Evolutionary conservation across 2,113 vertebrate species (phyloP), one percentile per base, ranked within the genome.

Genomic region (Campylorhamphus procurvoides): DNA sequence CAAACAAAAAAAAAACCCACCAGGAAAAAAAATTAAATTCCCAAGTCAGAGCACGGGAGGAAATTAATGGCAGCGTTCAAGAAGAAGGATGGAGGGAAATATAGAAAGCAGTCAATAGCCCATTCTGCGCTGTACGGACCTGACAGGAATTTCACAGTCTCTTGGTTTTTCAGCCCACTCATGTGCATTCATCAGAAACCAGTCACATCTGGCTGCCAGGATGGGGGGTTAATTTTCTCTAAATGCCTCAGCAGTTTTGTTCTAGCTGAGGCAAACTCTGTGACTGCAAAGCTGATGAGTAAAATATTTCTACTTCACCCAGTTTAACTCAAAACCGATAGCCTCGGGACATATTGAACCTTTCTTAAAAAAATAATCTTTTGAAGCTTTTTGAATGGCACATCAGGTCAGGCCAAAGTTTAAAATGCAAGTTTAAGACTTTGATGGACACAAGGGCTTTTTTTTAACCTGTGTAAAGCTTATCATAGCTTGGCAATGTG

Each of bases 181-280:
- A 99, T 99, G 99, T 98, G 99, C 99, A 99, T 98, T 99, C 99
- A 98, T 99, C 99, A 99, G 99, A 99, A 99, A 99, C 99, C 99
- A 99, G 99, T 99, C 99, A 99, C 99, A 99, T 99, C 99, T 99
- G 99, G 99, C 99, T 99, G 99, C 99, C 99, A 99, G 99, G 99
- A 99, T 99, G 99, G 99, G 99, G 99, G 99, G 99, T 99, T 99
- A 99, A 99, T 99, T 99, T 99, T 99, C 99, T 99, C 99, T 99
- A 99, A 99, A 99, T 99, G 99, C 99, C 99, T 99, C 99, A 99
- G 99, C 99, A 99, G 99, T 99, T 99, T 99, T 99, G 99, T 99
- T 99, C 99, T 99, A 99, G 99, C 99, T 98, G 99, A 99, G 98
- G 99, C 99, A 99, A 99, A 99, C 98, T 99, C 99, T 99, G 99